Conservation (phyloP, 2,113 vertebrate species). For the Neopipo cinnamomea region DNA sequence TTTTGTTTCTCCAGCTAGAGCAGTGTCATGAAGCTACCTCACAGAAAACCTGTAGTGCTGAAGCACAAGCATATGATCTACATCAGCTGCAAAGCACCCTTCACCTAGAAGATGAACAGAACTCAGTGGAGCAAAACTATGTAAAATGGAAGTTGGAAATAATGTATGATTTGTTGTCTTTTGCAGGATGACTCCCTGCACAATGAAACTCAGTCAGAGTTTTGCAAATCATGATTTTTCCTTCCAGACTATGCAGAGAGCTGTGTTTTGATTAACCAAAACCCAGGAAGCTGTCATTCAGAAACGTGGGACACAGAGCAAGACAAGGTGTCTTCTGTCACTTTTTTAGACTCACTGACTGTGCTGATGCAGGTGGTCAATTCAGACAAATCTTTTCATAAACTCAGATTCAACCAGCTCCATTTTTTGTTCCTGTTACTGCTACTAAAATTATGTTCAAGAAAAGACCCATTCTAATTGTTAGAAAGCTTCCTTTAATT, state of each 20-base stretch:
- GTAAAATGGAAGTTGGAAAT: neutral
- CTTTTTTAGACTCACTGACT: neutral
- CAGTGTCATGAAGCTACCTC: neutral
- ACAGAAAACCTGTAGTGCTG: neutral
- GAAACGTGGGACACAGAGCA: neutral
- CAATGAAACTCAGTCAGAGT: neutral
- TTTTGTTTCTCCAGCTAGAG: neutral
- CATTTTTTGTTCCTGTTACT: neutral
- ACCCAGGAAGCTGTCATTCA: neutral
- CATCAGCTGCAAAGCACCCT: neutral
- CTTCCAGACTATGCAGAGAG: neutral
- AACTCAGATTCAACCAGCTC: neutral
- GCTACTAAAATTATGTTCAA: neutral
- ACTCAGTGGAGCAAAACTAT: neutral
- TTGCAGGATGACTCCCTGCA: neutral
- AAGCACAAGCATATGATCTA: neutral
- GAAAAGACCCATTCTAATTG: conserved; percentile 34
- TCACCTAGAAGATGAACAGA: neutral
- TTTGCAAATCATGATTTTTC: neutral
- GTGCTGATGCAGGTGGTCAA: conserved; percentile 16
- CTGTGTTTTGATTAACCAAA: conserved; percentile 15
- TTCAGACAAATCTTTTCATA: conserved; percentile 1
- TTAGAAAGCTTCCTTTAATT: conserved; percentile 45
- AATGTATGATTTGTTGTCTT: neutral
- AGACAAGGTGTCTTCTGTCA: conserved; percentile 12